Conservation (phyloP, 1,140 invertebrate species). For the Meloidogyne floridensis region DNA sequence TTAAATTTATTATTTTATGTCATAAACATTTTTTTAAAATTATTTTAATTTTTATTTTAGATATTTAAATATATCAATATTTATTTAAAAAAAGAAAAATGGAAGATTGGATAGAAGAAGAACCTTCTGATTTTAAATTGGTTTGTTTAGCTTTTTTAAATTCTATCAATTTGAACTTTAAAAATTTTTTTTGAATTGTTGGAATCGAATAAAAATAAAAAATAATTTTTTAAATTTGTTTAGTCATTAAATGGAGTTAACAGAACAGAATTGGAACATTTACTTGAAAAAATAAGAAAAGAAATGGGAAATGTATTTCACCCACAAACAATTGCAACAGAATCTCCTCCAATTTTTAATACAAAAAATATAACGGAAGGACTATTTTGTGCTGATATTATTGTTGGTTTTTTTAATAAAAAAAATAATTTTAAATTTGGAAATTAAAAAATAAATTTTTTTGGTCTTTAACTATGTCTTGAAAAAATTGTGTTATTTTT, state of each 20-base stretch:
- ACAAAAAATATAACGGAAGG: neutral
- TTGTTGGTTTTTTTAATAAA: neutral
- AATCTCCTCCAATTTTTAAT: neutral
- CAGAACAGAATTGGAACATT: slow-evolving; percentile 1
- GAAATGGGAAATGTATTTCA: neutral
- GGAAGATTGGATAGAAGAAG: neutral
- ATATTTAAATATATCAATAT: neutral
- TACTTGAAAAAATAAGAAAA: slow-evolving; percentile 1
- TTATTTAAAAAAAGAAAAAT: neutral
- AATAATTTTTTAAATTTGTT: too few relatives aligned
- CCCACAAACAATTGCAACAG: neutral
- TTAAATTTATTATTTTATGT: too few relatives aligned
- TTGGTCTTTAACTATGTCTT: too few relatives aligned
- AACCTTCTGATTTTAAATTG: slow-evolving; percentile 9
- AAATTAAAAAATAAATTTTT: neutral
- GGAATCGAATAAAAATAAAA: too few relatives aligned
- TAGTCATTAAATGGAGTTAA: neutral
- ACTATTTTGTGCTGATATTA: neutral
- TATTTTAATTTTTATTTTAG: neutral
- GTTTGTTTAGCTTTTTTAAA: neutral
- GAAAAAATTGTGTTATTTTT: too few relatives aligned
- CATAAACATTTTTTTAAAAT: neutral
- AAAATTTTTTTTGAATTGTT: too few relatives aligned
- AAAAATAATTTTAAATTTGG: neutral
- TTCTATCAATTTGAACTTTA: neutral